Evolutionary conservation across 2,113 vertebrate species (phyloP).

Genomic region (Daphoenositta chrysoptera): DNA sequence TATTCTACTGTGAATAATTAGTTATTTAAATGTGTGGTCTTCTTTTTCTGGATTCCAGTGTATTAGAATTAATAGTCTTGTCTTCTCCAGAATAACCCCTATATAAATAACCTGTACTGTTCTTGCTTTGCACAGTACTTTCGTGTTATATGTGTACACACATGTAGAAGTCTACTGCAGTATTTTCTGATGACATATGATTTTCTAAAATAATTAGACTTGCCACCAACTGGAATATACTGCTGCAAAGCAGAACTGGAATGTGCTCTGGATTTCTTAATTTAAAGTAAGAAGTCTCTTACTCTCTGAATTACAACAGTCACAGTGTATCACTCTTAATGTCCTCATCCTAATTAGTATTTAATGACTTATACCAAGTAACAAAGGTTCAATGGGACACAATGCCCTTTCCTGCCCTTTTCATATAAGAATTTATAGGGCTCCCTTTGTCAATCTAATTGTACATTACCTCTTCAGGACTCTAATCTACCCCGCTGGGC

Average conservation of each 20-base stretch:
- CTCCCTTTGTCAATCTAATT: not conserved
- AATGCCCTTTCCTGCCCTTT: not conserved
- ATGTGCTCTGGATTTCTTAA: not conserved
- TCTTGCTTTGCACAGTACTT: not conserved
- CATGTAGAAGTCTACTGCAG: not conserved
- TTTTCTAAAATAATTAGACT: not conserved
- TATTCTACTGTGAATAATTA: not conserved
- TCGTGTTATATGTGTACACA: not conserved
- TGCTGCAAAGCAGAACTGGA: not conserved
- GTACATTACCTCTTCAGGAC: not conserved
- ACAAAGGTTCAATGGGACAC: not conserved
- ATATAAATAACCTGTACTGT: not conserved
- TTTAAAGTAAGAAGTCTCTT: not conserved
- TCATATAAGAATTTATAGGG: not conserved
- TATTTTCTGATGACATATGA: not conserved
- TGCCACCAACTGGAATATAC: not conserved
- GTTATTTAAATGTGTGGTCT: not conserved
- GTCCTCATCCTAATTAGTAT: not conserved
- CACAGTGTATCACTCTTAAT: not conserved
- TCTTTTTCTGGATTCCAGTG: not conserved
- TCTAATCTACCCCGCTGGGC: not conserved
- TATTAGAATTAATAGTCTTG: not conserved
- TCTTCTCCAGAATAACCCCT: not conserved
- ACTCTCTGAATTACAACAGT: not conserved
- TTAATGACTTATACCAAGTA: not conserved